Evolutionary conservation across 2,888 invertebrate species (phyloP).

Genomic region (Thecophora atra): DNA sequence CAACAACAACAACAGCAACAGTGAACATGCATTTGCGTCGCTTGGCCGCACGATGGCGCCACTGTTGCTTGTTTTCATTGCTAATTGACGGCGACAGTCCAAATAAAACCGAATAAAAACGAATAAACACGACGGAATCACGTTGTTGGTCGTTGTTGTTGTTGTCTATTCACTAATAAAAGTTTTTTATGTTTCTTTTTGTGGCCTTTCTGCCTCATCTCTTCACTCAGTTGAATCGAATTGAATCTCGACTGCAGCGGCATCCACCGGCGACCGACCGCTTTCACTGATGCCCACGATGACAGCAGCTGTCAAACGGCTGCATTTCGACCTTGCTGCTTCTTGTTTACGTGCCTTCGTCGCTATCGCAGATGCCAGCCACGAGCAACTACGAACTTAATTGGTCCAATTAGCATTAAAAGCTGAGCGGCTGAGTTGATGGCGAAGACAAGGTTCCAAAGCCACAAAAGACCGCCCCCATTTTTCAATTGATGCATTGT

Average conservation of each 20-base stretch:
- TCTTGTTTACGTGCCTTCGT: not conserved
- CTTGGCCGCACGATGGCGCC: slow-evolving; percentile 17
- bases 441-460: not conserved
- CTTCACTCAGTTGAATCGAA: slow-evolving; percentile 5
- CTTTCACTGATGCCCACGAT: slow-evolving; percentile 14
- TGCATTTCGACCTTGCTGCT: slow-evolving; percentile 21
- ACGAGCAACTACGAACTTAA: slow-evolving; percentile 13
- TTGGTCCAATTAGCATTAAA: slow-evolving; percentile 6
- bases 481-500: not conserved
- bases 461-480: not conserved
- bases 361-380: slow-evolving; percentile 4
- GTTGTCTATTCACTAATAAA: not conserved
- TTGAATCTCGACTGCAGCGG: slow-evolving; percentile 13
- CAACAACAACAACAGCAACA: not conserved
- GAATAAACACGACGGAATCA: no score
- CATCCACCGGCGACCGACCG: not conserved
- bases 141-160: not conserved
- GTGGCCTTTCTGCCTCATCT: not conserved
- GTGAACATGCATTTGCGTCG: not conserved
- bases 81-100: slow-evolving; percentile 31
- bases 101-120: no score
- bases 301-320: slow-evolving; percentile 34
- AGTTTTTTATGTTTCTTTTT: not conserved
- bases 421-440: not conserved
- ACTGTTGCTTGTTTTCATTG: not conserved